phyloP scores from a whole-genome alignment of 2,888 invertebrate genomes.

The Drosophila neutralis region DNA sequence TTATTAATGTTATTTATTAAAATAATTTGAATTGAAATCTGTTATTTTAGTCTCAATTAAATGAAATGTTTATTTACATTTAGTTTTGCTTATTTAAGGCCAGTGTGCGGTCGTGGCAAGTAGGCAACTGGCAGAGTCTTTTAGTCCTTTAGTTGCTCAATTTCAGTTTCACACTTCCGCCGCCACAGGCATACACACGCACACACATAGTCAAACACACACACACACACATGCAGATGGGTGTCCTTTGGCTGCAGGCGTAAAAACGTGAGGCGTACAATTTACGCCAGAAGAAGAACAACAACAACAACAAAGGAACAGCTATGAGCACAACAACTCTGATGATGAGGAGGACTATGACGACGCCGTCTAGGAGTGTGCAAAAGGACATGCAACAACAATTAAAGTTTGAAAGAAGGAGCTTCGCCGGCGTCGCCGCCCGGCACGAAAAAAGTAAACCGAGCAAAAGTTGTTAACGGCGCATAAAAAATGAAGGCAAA shows the following conservation, averaged over 20 bases:
- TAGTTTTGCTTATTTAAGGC: not conserved
- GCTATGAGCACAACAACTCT: constrained; percentile 43
- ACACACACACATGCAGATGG: constrained; percentile 63
- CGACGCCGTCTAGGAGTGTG: constrained; percentile 56
- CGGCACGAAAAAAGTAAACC: constrained; percentile 80
- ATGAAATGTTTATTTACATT: constrained; percentile 4
- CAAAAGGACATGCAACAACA: constrained; percentile 79
- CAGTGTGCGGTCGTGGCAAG: constrained; percentile 56
- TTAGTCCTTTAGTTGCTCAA: constrained; percentile 83
- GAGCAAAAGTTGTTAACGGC: constrained; percentile 80
- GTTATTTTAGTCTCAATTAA: not conserved
- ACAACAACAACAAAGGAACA: constrained; percentile 41
- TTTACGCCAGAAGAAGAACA: constrained; percentile 66
- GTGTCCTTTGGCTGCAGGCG: constrained; percentile 69
- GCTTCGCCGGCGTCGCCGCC: constrained; percentile 55
- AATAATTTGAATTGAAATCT: not conserved
- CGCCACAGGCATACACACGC: constrained; percentile 55
- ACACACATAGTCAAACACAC: constrained; percentile 19
- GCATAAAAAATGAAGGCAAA: constrained; percentile 73
- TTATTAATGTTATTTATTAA: not conserved
- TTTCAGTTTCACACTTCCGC: constrained; percentile 84
- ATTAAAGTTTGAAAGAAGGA: constrained; percentile 77
- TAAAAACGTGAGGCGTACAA: constrained; percentile 80
- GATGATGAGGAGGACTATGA: constrained; percentile 34
- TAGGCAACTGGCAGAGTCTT: constrained; percentile 72